Conservation (phyloP, 2,888 invertebrate species). For the Scrobipalpa atriplicella region DNA sequence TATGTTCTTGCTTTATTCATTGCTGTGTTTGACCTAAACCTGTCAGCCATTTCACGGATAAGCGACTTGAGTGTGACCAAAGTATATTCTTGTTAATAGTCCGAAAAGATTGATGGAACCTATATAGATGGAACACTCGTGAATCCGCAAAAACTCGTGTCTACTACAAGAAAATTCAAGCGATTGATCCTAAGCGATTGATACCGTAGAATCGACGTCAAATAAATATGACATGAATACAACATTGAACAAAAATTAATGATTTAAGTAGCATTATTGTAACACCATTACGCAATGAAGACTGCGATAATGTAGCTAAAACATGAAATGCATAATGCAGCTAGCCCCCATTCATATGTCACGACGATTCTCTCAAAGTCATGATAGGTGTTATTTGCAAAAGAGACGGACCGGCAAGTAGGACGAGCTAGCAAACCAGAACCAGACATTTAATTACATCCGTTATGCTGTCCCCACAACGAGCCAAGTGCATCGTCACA, state of each 20-base stretch:
- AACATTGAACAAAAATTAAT: too few species aligned
- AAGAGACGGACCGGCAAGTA: constrained; percentile 42
- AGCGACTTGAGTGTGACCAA: neutral
- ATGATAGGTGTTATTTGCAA: constrained; percentile 25
- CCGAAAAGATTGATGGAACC: too few species aligned
- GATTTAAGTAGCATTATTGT: too few species aligned
- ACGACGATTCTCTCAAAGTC: constrained; percentile 9
- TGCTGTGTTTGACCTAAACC: constrained; percentile 58
- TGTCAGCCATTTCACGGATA: constrained; percentile 46
- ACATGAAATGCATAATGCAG: constrained; percentile 4
- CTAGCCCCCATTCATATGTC: constrained; percentile 13
- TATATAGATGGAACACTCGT: too few species aligned
- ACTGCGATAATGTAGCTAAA: neutral
- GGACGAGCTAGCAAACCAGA: constrained; percentile 59
- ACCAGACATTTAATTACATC: constrained; percentile 67
- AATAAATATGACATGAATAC: too few species aligned
- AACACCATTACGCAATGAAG: neutral
- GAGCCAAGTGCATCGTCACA: constrained; percentile 49
- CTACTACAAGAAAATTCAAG: too few species aligned
- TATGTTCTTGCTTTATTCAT: constrained; percentile 38
- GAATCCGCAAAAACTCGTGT: too few species aligned
- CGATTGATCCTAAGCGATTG: too few species aligned
- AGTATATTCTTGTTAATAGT: too few species aligned
- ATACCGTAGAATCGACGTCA: too few species aligned
- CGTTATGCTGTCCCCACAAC: constrained; percentile 57